phyloP scores from a whole-genome alignment of 1,140 invertebrate genomes.

The Saxidomus purpurata region DNA sequence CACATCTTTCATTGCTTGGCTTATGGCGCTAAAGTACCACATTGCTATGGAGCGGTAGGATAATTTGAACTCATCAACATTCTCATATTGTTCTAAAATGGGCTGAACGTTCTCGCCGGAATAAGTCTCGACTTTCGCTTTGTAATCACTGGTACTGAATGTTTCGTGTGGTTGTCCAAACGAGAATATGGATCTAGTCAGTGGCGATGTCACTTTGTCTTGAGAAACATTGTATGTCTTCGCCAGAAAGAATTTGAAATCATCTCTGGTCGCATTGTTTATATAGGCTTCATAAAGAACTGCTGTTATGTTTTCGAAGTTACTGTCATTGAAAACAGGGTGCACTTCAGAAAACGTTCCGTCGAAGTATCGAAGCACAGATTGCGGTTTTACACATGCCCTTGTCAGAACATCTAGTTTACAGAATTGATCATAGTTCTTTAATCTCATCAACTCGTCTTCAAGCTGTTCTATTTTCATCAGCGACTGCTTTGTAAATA shows the following conservation, averaged over 20 bases:
- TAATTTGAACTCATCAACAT: constrained; percentile 15
- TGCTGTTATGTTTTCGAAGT: constrained; percentile 55
- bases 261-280: constrained; percentile 38
- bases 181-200: constrained; percentile 14
- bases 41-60: not conserved
- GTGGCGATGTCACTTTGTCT: not conserved
- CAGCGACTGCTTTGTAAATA: constrained; percentile 62
- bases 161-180: constrained; percentile 23
- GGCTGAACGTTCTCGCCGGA: not conserved
- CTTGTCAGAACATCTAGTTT: not conserved
- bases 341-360: constrained; percentile 59
- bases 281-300: constrained; percentile 60
- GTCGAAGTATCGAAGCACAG: constrained; percentile 69
- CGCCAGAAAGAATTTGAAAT: constrained; percentile 45
- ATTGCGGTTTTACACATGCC: constrained; percentile 54
- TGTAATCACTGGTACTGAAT: not conserved
- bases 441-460: constrained; percentile 29
- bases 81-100: not conserved
- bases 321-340: constrained; percentile 64
- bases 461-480: constrained; percentile 63
- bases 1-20: constrained; percentile 72
- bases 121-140: not conserved
- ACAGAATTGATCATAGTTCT: constrained; percentile 57
- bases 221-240: not conserved
- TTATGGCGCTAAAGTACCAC: not conserved